phyloP scores from a whole-genome alignment of 2,888 invertebrate species.

The Lumbricus terrestris region DNA sequence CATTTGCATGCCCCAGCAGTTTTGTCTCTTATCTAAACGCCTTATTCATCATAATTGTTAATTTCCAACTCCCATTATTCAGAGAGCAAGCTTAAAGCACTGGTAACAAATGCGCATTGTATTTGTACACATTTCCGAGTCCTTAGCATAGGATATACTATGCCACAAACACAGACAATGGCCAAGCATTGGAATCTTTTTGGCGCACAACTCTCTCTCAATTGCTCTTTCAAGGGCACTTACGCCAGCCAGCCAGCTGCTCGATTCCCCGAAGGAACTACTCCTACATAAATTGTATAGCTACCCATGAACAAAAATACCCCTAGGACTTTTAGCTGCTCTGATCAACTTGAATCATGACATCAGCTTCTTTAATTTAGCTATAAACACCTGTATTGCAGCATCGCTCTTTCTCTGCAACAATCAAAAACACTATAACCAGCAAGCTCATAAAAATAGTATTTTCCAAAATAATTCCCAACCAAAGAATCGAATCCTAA shows the following conservation, averaged over 20 bases:
- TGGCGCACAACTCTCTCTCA: neutral
- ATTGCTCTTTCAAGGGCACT: neutral
- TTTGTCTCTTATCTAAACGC: neutral
- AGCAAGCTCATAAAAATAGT: neutral
- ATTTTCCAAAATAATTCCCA: neutral
- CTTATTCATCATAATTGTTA: neutral
- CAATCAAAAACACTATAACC: neutral
- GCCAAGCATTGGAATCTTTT: neutral
- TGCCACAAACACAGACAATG: neutral
- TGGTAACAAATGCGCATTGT: neutral
- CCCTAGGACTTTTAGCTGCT: neutral
- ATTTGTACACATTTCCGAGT: neutral
- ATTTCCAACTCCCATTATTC: neutral
- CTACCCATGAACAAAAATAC: neutral
- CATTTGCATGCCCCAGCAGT: neutral
- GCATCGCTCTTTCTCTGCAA: neutral
- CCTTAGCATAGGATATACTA: neutral
- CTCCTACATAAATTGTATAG: neutral
- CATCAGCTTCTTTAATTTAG: neutral
- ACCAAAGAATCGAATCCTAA: neutral
- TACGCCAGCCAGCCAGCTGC: neutral
- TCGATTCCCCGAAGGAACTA: neutral
- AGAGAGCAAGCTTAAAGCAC: neutral
- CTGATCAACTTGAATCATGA: neutral
- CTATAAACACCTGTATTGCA: neutral